Base-by-base conservation (phyloP, 2,113 vertebrate genomes). In the Otis tarda region DNA sequence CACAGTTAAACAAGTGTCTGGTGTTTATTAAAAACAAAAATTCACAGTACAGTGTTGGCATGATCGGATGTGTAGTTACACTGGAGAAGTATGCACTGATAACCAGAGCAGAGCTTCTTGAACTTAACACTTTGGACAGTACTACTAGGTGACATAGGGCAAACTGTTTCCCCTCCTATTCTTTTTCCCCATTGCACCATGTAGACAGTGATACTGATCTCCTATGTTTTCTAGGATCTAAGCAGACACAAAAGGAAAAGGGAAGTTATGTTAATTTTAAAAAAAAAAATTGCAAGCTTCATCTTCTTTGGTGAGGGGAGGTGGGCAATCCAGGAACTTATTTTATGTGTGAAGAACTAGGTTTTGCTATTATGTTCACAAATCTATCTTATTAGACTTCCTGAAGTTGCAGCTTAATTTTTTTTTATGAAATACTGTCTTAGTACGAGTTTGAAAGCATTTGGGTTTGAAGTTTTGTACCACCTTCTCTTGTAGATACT, bases 401-500 rank as follows among this genome's bases (percentile, higher is more conserved):
- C 21, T 60, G 39, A 78, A 60, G 30, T 23, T 82, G 30, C 16
- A 47, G 28, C 10, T 82, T 33, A n/a, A 68, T 5, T n/a, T 37
- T 5, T n/a, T 56, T 53, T 60, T 49, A 14, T 4, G 1, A 43
- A 52, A 15, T 31, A 2, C 4, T 65, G 5, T n/a, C 21, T 83
- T 83, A 4, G 1, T 47, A 0, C 76, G 23, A 56, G 15, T 79
- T 83, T 37, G 67, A 52, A 85, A 88, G 10, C 22, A 22, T 84
- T 71, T 78, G 35, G 2, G 28, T 87, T 79, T 7, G 0, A 75
- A 53, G 35, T 52, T 69, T 56, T 0, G 0, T 73, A 7, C 27
- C 27, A 22, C n/a, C 8, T 80, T 87, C 6, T 49, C 6, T 28
- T 69, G 10, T 31, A 45, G n/a, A 23, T 94, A 5, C 27, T 61